These are phyloP conservation scores for Natator depressus DNA, from an alignment of 2,113 vertebrate species.

Conservation along the genomic window DNA sequence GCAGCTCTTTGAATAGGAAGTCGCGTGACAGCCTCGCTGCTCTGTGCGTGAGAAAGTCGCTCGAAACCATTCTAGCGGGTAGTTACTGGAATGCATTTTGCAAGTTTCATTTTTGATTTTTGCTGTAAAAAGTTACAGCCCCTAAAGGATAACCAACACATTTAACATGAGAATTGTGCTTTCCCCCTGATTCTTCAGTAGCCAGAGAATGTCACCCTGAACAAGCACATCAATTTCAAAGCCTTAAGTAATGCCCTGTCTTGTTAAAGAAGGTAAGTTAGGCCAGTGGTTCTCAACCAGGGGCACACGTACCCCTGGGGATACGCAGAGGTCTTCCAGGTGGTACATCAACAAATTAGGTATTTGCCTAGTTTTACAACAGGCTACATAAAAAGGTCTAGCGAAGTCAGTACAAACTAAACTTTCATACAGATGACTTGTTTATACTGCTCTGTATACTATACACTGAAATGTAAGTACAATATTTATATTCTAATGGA, in stretches of 20 bases:
- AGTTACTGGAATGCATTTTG: conserved; percentile 40
- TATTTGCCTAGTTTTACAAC: no score
- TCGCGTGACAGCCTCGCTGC: neutral
- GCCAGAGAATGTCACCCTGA: neutral
- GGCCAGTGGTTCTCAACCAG: no score
- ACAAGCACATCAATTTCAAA: neutral
- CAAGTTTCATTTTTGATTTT: neutral
- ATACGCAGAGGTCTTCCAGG: no score
- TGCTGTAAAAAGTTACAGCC: neutral
- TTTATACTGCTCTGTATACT: no score
- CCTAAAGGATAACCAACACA: neutral
- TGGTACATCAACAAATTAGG: no score
- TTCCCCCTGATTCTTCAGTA: neutral
- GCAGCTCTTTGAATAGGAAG: neutral
- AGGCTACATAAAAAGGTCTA: no score
- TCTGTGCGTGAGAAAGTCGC: neutral
- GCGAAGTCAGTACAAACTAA: no score
- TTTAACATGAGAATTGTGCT: neutral
- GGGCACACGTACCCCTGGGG: no score
- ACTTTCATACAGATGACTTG: no score
- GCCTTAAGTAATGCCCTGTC: neutral
- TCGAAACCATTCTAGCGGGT: neutral
- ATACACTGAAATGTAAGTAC: no score
- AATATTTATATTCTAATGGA: no score
- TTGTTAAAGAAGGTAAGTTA: neutral